phyloP scores from a whole-genome alignment of 2,113 vertebrate genomes.

The Crotalus viridis region DNA sequence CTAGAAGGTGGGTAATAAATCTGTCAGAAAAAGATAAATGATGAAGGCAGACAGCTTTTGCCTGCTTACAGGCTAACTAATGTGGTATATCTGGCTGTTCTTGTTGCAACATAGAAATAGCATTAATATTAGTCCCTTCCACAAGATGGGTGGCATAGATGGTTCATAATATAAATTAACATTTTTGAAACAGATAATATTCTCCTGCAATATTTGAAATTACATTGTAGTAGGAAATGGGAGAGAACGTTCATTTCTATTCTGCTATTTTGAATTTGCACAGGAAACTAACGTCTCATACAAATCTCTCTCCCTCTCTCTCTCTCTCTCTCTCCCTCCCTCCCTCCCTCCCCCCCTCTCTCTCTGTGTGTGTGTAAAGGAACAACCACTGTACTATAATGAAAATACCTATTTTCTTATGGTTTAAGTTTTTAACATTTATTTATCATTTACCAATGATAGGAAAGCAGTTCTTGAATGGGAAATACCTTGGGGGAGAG shows the following conservation, averaged over 20 bases:
- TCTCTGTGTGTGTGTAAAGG: neutral
- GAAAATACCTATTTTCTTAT: neutral
- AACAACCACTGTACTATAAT: neutral
- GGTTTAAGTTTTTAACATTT: neutral
- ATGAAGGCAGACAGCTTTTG: neutral
- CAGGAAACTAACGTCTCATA: neutral
- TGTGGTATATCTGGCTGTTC: neutral
- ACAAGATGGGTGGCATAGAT: neutral
- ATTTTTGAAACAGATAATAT: neutral
- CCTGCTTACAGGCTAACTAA: neutral
- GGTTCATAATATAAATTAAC: neutral
- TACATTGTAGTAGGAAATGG: neutral
- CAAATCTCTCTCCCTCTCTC: too few species aligned
- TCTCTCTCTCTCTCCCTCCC: too few species aligned
- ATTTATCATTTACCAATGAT: neutral
- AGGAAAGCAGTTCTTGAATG: neutral
- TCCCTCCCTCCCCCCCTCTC: too few species aligned
- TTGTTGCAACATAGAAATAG: neutral
- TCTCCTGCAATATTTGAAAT: neutral
- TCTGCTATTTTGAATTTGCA: too few species aligned
- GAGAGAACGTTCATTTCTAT: neutral
- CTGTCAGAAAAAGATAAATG: neutral
- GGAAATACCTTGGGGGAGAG: neutral
- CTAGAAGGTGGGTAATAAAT: neutral
- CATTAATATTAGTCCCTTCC: neutral